A percentile compares a stretch with the other conserved stretches of the same genome.
Conservation (phyloP, 2,888 invertebrate genomes). For the Polyommatus iphigenia region DNA sequence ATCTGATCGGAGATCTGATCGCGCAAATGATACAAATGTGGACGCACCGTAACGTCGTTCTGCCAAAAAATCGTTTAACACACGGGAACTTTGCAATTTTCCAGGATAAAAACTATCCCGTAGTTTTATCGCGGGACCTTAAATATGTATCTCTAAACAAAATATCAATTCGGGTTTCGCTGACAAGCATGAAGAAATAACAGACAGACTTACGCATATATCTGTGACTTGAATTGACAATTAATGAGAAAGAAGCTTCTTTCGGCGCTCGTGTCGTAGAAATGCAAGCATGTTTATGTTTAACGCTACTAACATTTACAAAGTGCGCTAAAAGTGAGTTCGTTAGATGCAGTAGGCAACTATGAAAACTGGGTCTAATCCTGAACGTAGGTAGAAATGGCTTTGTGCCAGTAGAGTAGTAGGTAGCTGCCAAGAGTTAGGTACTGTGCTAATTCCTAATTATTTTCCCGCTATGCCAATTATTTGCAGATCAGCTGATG, state of each 20-base stretch:
- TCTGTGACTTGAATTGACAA: no score
- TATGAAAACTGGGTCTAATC: constrained; percentile 56
- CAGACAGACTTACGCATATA: no score
- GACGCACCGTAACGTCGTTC: not conserved
- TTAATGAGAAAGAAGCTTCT: not conserved
- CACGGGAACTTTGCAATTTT: no score
- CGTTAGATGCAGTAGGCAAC: constrained; percentile 47
- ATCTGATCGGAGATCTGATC: no score
- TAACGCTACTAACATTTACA: not conserved
- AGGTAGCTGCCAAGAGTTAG: constrained; percentile 63
- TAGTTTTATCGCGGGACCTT: no score
- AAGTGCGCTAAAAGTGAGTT: constrained; percentile 40
- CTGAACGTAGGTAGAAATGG: constrained; percentile 61
- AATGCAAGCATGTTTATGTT: not conserved
- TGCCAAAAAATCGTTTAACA: no score
- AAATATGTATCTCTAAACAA: no score
- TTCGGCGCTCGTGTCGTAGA: not conserved
- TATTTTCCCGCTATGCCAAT: constrained; percentile 35
- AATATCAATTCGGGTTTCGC: no score
- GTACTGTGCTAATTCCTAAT: constrained; percentile 64
- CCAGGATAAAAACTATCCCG: no score
- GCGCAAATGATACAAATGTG: no score
- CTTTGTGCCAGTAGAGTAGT: constrained; percentile 58
- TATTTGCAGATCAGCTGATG: not conserved
- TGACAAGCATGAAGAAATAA: no score